Percentiles rank a stretch among this genome's conserved stretches.
Conservation (phyloP, 2,797 vertebrate species). For the Siniperca undulata region DNA sequence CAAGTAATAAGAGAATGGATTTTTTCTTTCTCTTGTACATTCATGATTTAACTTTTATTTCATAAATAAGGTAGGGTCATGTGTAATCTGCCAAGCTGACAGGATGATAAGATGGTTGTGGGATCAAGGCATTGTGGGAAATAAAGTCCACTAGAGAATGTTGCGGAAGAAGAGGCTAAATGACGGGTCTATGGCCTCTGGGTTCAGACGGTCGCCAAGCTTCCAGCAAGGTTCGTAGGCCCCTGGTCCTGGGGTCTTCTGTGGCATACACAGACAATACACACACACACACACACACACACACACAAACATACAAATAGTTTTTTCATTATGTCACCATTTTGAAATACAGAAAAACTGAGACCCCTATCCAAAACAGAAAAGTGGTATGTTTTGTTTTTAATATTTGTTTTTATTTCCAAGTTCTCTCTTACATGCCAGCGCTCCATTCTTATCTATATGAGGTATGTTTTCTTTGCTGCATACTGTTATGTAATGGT, state of each 20-base stretch:
- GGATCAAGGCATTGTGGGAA: constrained; percentile 15
- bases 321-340: background rate
- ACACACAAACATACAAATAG: background rate
- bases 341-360: background rate
- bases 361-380: background rate
- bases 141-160: constrained; percentile 66
- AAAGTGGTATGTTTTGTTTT: background rate
- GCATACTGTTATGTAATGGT: constrained; percentile 15
- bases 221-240: constrained; percentile 75
- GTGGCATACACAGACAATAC: constrained; percentile 6
- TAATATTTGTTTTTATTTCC: background rate
- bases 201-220: constrained; percentile 64
- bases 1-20: constrained; percentile 43
- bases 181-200: constrained; percentile 66
- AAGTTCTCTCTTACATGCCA: background rate
- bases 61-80: background rate
- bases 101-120: background rate
- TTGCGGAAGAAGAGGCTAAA: constrained; percentile 82
- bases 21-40: background rate
- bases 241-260: constrained; percentile 86
- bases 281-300: background rate
- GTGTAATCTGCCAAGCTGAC: background rate
- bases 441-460: background rate
- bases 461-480: constrained; percentile 1
- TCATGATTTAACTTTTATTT: constrained; percentile 39